Base-by-base conservation (phyloP, 35 echinoderm and acorn worm genomes). In the Ophiothrix spiculata region DNA sequence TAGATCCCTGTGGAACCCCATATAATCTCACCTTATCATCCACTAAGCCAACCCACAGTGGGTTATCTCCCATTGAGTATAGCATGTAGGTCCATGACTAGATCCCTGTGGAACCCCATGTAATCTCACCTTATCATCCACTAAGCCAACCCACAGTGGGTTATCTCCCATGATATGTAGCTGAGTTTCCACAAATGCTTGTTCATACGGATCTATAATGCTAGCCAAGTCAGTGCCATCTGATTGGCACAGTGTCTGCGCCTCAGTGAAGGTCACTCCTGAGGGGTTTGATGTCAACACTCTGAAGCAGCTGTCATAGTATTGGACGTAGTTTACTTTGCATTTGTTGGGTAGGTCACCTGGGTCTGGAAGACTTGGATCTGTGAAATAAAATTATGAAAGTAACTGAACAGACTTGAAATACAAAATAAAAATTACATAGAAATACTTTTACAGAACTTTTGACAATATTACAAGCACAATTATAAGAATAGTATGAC, bases 121-220 rank as follows among this genome's bases (percentile, higher is more conserved):
- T n/a, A n/a, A n/a, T n/a, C n/a, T n/a, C n/a, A n/a, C n/a, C n/a
- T n/a, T n/a, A n/a, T n/a, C n/a, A n/a, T n/a, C n/a, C n/a, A n/a
- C n/a, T n/a, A n/a, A n/a, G n/a, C n/a, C n/a, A n/a, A n/a, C n/a
- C n/a, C n/a, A n/a, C n/a, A n/a, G n/a, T n/a, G n/a, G n/a, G n/a
- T n/a, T n/a, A n/a, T n/a, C n/a, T n/a, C n/a, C n/a, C n/a, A n/a
- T n/a, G n/a, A n/a, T n/a, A n/a, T 88, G 76, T 14, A 92, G 46
- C 32, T 91, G 56, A 1, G 81, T 88, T 81, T 98, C 95, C n/a
- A 86, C 81, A 80, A 86, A 94, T 16, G 95, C 88, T 36, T 98
- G 79, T 60, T 98, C 95, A 37, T 94, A 98, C 19, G 63, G 38
- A 56, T 93, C 84, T 23, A 81, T 76, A 39, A 98, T 91, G 35